Conservation (phyloP, 2,797 vertebrate species). For the Leptoclinus maculatus region DNA sequence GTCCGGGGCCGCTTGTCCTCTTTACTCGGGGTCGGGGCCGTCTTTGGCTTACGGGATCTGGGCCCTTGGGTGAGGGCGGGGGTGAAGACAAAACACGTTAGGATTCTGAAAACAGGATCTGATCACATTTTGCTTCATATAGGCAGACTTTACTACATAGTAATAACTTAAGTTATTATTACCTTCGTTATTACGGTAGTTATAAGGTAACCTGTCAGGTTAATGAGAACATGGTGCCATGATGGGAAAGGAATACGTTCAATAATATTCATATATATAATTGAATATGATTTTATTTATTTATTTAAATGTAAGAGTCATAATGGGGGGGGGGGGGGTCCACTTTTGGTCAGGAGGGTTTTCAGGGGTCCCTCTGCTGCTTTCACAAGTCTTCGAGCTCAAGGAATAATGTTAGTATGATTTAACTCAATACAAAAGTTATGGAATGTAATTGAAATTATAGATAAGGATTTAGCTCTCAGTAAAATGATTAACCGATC, state of each 20-base stretch:
- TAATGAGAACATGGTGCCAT: background rate
- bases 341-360: too few relatives aligned
- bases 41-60: slow-evolving; percentile 95
- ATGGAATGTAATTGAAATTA: background rate
- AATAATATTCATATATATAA: too few relatives aligned
- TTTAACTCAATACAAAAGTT: background rate
- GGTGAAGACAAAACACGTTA: background rate
- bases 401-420: background rate
- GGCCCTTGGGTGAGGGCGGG: slow-evolving; percentile 82
- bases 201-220: background rate
- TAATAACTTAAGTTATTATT: too few relatives aligned
- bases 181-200: background rate
- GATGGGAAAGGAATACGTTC: background rate
- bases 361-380: too few relatives aligned
- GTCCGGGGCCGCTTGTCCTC: slow-evolving; percentile 94
- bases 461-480: background rate
- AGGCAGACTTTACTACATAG: background rate
- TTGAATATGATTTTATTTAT: background rate
- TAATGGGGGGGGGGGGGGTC: background rate
- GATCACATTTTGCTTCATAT: background rate
- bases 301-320: too few relatives aligned
- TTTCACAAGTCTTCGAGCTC: background rate
- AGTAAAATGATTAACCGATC: background rate
- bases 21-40: slow-evolving; percentile 80
- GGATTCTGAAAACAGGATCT: background rate